Conservation (phyloP, 2,113 vertebrate species). For the Morphnarchus princeps region DNA sequence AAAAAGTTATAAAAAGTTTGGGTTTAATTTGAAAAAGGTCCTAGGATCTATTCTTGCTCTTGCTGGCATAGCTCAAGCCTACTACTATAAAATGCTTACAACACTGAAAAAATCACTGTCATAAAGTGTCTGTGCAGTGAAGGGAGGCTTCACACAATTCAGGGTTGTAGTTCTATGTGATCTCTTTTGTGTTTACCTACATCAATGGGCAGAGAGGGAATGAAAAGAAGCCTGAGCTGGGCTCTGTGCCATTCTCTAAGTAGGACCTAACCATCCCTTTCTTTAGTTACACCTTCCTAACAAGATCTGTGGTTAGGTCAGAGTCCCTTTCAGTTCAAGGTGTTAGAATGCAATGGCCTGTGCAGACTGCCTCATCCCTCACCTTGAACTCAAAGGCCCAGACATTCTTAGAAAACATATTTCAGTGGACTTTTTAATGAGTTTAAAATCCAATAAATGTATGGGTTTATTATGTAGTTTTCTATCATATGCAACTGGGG, state of each 20-base stretch:
- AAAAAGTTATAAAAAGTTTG: accelerated
- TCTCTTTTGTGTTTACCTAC: neutral
- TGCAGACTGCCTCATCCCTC: neutral
- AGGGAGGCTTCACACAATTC: neutral
- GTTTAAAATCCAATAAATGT: neutral
- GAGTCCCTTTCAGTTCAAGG: neutral
- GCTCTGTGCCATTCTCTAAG: neutral
- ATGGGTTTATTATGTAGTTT: neutral
- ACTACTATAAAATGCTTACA: neutral
- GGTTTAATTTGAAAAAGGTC: neutral
- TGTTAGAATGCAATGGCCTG: neutral
- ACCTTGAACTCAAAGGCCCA: neutral
- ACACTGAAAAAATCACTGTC: neutral
- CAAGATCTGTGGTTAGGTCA: neutral
- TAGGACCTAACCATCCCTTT: neutral
- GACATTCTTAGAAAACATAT: neutral
- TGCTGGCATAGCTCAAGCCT: neutral
- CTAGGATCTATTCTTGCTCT: neutral
- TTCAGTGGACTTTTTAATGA: neutral
- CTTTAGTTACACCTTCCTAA: neutral
- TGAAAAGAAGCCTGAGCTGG: neutral
- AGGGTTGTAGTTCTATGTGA: too few relatives aligned
- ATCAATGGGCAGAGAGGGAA: neutral
- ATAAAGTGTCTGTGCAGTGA: neutral
- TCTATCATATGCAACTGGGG: neutral